Base-by-base conservation (phyloP, 2,888 invertebrate genomes). In the Brenthis hecate region DNA sequence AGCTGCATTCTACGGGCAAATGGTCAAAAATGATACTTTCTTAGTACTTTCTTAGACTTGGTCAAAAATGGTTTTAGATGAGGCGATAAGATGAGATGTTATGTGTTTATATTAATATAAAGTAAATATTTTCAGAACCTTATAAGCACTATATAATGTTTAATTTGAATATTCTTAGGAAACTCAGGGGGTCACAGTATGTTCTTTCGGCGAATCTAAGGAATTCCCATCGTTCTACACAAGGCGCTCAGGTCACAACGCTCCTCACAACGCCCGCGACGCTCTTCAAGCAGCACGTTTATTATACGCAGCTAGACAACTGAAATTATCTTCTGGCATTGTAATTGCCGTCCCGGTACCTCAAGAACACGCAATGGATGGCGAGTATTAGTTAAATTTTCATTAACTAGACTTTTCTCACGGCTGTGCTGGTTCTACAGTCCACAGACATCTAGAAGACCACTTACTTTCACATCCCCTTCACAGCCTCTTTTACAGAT, bases 151-250 rank as follows among this genome's bases (percentile, higher is more conserved):
- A 19, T 28, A 4, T 23, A 6, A 2, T 56, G 8, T 56, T n/a
- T 56, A 19, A 36, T 56, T 36, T 36, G 5, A 43, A n/a, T 56
- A 11, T 68, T 69, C 68, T 63, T 78, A 98, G 97, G 99, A 99
- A 93, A 99, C 99, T 0, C 96, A 98, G 85, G 99, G 99, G 0
- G 98, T 99, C 1, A 96, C 97, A 77, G 98, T 99, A 0, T 95
- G 96, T 50, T 95, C 96, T 0, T 96, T 95, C 75, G 96, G 97
- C 0, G 87, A 93, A n/a, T 86, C 93, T 0, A 86, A 88, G 0
- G 94, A 95, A 14, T 99, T 99, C 87, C 99, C 99, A 0, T 98
- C 98, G 54, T 99, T 99, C 91, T 99, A 98, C 88, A 96, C 97
- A 0, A 88, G 94, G 5, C 92, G 94, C 68, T 98, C 98, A 75